Percentiles rank a stretch among this genome's conserved stretches.
Evolutionary conservation across 2,888 invertebrate species (phyloP).

Genomic region (Campopleginae sp.): DNA sequence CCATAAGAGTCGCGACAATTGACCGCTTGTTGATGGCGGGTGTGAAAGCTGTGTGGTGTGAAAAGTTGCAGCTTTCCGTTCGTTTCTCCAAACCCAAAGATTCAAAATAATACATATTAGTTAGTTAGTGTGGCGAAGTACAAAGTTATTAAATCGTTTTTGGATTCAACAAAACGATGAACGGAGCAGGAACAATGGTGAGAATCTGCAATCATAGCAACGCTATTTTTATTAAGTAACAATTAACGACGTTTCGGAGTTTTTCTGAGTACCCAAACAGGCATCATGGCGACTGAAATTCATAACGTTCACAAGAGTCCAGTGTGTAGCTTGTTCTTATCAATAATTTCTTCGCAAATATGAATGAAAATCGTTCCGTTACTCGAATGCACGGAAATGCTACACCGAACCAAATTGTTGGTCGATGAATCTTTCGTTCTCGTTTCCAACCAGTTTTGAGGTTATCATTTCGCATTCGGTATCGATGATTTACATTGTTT

Average conservation of each 20-base stretch:
- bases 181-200: slow-evolving; percentile 82
- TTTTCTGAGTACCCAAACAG: not conserved
- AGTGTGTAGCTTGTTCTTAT: not conserved
- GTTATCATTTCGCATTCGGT: slow-evolving; percentile 42
- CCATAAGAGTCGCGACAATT: slow-evolving; percentile 71
- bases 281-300: slow-evolving; percentile 70
- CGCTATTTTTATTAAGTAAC: slow-evolving; percentile 2
- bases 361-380: not conserved
- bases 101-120: slow-evolving; percentile 3
- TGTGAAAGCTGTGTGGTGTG: not conserved
- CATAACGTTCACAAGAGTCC: slow-evolving; percentile 29
- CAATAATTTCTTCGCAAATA: not conserved
- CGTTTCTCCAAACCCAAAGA: slow-evolving; percentile 13
- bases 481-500: not conserved
- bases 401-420: not conserved
- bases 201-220: slow-evolving; percentile 61
- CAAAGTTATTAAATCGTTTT: slow-evolving; percentile 56
- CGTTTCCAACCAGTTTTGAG: slow-evolving; percentile 27
- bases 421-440: not conserved
- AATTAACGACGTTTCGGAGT: slow-evolving; percentile 15
- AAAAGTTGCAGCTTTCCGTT: slow-evolving; percentile 43
- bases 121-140: slow-evolving; percentile 45
- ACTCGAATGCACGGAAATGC: not conserved
- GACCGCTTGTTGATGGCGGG: slow-evolving; percentile 51
- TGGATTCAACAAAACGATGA: slow-evolving; percentile 75